phyloP scores from a whole-genome alignment of 2,888 invertebrate genomes.

The Torymus auratus region DNA sequence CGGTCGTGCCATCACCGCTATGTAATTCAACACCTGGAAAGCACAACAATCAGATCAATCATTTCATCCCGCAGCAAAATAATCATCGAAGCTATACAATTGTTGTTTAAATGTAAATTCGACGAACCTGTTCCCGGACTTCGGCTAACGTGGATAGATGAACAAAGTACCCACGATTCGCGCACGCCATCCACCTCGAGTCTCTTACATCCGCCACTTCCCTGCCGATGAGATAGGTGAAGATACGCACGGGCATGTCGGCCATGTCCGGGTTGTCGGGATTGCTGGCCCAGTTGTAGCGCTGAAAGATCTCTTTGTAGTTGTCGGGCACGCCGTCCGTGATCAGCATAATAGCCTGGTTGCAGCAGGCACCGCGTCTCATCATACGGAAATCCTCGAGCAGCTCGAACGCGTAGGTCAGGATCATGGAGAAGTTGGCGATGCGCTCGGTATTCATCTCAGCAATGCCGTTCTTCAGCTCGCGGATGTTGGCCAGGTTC shows the following conservation, averaged over 20 bases:
- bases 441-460: constrained; percentile 90
- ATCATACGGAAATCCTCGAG: constrained; percentile 83
- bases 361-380: constrained; percentile 84
- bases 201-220: constrained; percentile 92
- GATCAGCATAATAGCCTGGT: constrained; percentile 98
- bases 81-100: too few relatives aligned
- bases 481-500: constrained; percentile 89
- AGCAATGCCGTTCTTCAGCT: constrained; percentile 88
- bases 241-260: constrained; percentile 92
- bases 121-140: constrained; percentile 92
- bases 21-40: constrained; percentile 88
- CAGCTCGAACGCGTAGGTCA: constrained; percentile 93
- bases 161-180: constrained; percentile 96
- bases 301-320: constrained; percentile 93
- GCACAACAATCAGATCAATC: constrained; percentile 4
- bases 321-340: constrained; percentile 99
- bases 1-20: constrained; percentile 97
- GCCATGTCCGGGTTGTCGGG: constrained; percentile 77
- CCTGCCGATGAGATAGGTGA: constrained; percentile 98
- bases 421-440: constrained; percentile 94
- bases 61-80: too few relatives aligned
- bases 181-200: constrained; percentile 99
- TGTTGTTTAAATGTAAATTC: too few relatives aligned
- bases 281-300: constrained; percentile 89
- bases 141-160: constrained; percentile 98